phyloP scores from a whole-genome alignment of 2,113 vertebrate species.

The Anoura caudifer region DNA sequence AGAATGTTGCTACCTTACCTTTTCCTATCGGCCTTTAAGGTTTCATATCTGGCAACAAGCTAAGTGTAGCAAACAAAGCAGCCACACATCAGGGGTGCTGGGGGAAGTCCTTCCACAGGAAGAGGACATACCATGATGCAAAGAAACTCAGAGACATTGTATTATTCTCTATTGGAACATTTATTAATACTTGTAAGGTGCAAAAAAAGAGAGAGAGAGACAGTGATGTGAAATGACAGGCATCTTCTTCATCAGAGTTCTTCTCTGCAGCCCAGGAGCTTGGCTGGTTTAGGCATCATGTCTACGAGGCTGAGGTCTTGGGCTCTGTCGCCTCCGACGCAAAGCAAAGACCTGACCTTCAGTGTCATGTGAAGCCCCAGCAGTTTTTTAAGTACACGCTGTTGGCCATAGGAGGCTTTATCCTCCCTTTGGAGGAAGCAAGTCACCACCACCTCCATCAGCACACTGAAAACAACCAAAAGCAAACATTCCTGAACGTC shows the following conservation, averaged over 20 bases:
- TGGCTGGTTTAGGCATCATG: neutral
- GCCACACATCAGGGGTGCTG: neutral
- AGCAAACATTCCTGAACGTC: neutral
- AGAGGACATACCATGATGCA: neutral
- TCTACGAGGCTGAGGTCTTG: neutral
- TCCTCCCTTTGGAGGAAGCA: neutral
- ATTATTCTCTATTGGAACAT: neutral
- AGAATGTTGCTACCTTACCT: neutral
- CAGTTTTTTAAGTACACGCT: neutral
- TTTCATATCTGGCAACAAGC: neutral
- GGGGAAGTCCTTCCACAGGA: neutral
- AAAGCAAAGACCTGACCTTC: neutral
- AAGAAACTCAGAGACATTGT: neutral
- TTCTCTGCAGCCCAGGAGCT: neutral
- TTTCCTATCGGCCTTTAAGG: neutral
- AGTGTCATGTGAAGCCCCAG: neutral
- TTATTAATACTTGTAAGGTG: conserved; percentile 55
- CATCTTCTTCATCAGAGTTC: neutral
- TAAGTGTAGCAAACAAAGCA: neutral
- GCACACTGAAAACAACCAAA: neutral
- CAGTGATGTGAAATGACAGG: neutral
- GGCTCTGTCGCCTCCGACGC: neutral
- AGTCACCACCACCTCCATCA: neutral
- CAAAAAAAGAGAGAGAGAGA: neutral
- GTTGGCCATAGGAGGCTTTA: neutral